Conservation (phyloP, 2,888 invertebrate species). For the Caenorhabditis sp. region DNA sequence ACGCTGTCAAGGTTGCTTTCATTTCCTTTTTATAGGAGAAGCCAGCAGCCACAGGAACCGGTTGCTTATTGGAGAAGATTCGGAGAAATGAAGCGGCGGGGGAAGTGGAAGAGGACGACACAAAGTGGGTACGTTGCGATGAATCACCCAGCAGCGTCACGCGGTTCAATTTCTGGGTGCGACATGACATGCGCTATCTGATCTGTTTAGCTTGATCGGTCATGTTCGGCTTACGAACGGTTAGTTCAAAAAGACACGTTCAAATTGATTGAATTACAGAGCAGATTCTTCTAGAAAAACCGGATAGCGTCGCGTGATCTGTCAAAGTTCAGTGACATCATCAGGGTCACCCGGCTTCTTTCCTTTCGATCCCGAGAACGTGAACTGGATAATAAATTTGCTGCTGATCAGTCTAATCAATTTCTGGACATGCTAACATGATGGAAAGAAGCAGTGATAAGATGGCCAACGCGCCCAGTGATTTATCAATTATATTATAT, state of each 20-base stretch:
- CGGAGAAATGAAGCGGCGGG: slow-evolving; percentile 5
- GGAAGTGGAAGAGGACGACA: slow-evolving; percentile 15
- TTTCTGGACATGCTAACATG: slow-evolving; percentile 4
- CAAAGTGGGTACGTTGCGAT: slow-evolving; percentile 56
- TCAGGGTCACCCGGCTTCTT: slow-evolving; percentile 34
- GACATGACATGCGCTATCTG: slow-evolving; percentile 6
- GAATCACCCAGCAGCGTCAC: slow-evolving; percentile 41
- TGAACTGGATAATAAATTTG: slow-evolving; percentile 33
- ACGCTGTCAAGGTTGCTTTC: slow-evolving; percentile 27
- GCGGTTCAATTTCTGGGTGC: slow-evolving; percentile 43
- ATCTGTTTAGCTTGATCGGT: slow-evolving; percentile 27
- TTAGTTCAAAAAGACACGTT: slow-evolving; percentile 49
- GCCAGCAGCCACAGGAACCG: slow-evolving; percentile 38
- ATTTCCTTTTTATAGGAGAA: slow-evolving; percentile 51
- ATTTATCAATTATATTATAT: neutral
- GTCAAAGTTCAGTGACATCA: slow-evolving; percentile 51
- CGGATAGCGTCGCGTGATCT: slow-evolving; percentile 18
- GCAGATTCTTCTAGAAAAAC: neutral
- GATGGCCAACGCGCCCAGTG: neutral
- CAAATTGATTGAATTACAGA: neutral
- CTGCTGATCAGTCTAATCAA: neutral
- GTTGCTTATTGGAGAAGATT: slow-evolving; percentile 36
- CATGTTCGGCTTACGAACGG: neutral
- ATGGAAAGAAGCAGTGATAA: neutral
- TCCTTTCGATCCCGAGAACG: slow-evolving; percentile 22